phyloP scores from a whole-genome alignment of 2,113 vertebrate species.

The Microcebus ravelobensis region DNA sequence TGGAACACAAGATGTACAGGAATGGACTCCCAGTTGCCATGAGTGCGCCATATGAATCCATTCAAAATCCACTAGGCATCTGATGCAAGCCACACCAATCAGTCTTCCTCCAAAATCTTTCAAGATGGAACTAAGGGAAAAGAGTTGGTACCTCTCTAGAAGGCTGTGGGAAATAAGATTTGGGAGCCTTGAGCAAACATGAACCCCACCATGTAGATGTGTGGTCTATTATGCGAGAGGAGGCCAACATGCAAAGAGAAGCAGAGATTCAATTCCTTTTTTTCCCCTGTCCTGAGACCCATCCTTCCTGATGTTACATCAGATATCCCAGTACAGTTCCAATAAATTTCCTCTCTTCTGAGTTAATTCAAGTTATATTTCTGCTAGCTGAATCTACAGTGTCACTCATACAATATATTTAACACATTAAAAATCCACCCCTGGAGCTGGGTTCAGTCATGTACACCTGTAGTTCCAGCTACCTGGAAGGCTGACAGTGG shows the following conservation, averaged over 20 bases:
- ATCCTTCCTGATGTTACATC: not conserved
- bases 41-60: not conserved
- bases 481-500: not conserved
- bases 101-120: not conserved
- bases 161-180: not conserved
- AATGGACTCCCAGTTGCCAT: not conserved
- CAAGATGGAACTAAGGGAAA: not conserved
- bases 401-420: slow-evolving; percentile 24
- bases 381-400: not conserved
- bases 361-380: not conserved
- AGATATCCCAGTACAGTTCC: not conserved
- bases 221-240: not conserved
- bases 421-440: not conserved
- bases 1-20: not conserved
- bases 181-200: not conserved
- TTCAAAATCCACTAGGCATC: not conserved
- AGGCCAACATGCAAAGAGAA: not conserved
- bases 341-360: not conserved
- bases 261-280: not conserved
- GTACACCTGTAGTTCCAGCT: not conserved
- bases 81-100: not conserved
- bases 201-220: not conserved
- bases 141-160: not conserved
- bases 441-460: not conserved
- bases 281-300: not conserved